Evolutionary conservation across 2,888 invertebrate species (phyloP).

Genomic region (Plebejus anna): DNA sequence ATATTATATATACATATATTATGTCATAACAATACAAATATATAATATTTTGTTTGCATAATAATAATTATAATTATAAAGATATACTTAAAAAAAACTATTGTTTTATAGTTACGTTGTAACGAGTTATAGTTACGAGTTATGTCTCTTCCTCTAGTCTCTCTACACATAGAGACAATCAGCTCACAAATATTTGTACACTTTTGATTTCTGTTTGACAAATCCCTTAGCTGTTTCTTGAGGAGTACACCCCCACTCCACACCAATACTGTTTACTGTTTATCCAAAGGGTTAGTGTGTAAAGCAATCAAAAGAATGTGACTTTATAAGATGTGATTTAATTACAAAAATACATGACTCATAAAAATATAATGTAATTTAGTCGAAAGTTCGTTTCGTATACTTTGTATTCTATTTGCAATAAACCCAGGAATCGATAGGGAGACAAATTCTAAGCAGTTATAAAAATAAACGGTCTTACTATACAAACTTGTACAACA

Average conservation of each 20-base stretch:
- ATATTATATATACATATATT: too few relatives aligned
- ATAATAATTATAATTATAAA: too few relatives aligned
- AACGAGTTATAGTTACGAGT: slow-evolving; percentile 39
- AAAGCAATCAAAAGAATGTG: neutral
- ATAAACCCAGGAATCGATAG: too few relatives aligned
- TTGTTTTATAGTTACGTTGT: too few relatives aligned
- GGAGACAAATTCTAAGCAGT: too few relatives aligned
- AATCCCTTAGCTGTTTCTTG: slow-evolving; percentile 39
- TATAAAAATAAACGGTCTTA: too few relatives aligned
- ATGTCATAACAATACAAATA: too few relatives aligned
- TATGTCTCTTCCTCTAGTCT: too few relatives aligned
- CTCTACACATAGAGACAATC: slow-evolving; percentile 70
- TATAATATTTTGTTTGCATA: too few relatives aligned
- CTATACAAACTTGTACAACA: too few relatives aligned
- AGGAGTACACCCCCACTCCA: slow-evolving; percentile 21
- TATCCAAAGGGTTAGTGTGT: neutral
- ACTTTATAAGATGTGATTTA: neutral
- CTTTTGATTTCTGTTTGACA: slow-evolving; percentile 48
- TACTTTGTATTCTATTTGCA: neutral
- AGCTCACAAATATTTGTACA: slow-evolving; percentile 63
- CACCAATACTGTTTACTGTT: slow-evolving; percentile 16
- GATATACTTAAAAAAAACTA: too few relatives aligned
- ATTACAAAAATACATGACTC: neutral
- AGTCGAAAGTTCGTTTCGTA: neutral
- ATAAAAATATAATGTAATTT: neutral